Conservation (phyloP, 2,797 vertebrate species). For the Microcaecilia unicolor region DNA sequence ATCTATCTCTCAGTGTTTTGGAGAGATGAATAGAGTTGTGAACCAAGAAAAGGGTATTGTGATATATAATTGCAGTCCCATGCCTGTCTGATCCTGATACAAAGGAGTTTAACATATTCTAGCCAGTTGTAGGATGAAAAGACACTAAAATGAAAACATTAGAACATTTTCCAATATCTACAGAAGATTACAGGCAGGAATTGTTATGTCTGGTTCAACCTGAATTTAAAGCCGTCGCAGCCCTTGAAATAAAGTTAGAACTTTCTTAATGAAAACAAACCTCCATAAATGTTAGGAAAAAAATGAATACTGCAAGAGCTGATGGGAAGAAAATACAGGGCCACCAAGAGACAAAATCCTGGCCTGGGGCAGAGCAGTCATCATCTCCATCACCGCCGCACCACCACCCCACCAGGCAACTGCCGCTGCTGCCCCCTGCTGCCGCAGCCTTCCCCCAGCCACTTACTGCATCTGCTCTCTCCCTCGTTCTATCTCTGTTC, state of each 20-base stretch:
- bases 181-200: conserved; percentile 5
- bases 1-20: conserved; percentile 38
- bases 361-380: too few relatives aligned
- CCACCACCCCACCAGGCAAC: too few relatives aligned
- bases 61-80: conserved; percentile 38
- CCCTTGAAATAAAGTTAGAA: neutral
- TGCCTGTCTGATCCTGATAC: conserved; percentile 29
- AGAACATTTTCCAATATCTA: neutral
- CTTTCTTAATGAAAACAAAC: neutral
- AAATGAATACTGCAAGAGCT: neutral
- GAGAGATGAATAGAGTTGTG: conserved; percentile 48
- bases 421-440: too few relatives aligned
- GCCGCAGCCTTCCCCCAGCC: too few relatives aligned
- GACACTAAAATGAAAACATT: conserved; percentile 9
- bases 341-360: too few relatives aligned
- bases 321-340: neutral
- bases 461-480: too few relatives aligned
- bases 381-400: too few relatives aligned
- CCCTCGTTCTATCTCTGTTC: too few relatives aligned
- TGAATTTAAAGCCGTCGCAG: conserved; percentile 2
- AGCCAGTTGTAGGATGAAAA: conserved; percentile 8
- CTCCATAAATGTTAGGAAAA: neutral
- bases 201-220: neutral
- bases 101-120: conserved; percentile 26
- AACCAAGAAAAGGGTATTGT: conserved; percentile 42